Evolutionary conservation across 2,113 vertebrate species (phyloP).

Genomic region (Pogonocichla stellata): DNA sequence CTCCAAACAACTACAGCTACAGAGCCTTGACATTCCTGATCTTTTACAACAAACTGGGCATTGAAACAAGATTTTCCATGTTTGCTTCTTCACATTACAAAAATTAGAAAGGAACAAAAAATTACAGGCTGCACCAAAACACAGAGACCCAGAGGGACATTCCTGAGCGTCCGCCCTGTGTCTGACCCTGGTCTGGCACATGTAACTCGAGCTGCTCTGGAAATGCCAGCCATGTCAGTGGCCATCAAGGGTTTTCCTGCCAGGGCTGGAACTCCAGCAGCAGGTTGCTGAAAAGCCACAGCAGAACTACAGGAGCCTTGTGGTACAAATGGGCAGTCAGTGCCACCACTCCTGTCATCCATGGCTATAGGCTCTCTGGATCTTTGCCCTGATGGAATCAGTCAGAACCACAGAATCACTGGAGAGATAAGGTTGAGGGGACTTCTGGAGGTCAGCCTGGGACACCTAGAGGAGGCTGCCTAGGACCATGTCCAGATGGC

Average conservation of each 20-base stretch:
- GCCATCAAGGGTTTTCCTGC: neutral
- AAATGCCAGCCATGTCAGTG: neutral
- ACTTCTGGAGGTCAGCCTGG: neutral
- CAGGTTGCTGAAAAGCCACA: neutral
- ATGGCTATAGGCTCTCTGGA: neutral
- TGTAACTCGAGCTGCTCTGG: neutral
- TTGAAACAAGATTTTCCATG: constrained; percentile 24
- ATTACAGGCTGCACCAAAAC: neutral
- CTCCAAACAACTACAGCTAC: neutral
- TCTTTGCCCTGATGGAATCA: neutral
- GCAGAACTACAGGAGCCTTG: neutral
- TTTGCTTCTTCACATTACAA: neutral
- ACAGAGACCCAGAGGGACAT: neutral
- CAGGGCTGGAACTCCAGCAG: neutral
- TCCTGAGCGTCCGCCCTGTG: neutral
- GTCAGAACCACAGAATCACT: neutral
- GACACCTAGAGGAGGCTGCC: neutral
- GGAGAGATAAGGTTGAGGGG: neutral
- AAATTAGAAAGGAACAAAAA: constrained; percentile 29
- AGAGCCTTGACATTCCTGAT: constrained; percentile 1
- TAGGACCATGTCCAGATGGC: no score
- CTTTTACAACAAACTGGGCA: constrained; percentile 27
- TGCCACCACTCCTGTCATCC: neutral
- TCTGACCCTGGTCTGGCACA: neutral
- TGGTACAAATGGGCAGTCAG: neutral